A percentile compares a stretch with the other conserved stretches of the same genome.
Conservation (phyloP, 1,140 invertebrate species). For the Drepana arcuata region DNA sequence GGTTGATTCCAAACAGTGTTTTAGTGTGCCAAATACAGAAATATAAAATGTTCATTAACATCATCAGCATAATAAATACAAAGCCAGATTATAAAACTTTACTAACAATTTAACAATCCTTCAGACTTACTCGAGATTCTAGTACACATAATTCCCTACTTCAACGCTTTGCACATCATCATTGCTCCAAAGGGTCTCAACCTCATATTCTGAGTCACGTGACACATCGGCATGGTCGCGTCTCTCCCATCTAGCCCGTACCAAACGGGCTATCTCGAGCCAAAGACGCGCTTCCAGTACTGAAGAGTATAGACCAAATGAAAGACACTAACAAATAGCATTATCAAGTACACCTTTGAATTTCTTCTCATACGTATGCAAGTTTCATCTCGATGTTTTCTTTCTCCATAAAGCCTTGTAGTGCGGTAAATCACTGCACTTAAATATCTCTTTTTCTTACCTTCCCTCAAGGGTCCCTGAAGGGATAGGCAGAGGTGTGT, state of each 20-base stretch:
- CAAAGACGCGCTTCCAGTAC: slow-evolving; percentile 51
- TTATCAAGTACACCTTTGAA: too few relatives aligned
- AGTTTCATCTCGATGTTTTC: too few relatives aligned
- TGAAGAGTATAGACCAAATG: slow-evolving; percentile 12
- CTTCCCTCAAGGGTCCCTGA: too few relatives aligned
- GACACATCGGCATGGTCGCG: slow-evolving; percentile 16
- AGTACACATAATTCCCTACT: slow-evolving; percentile 48
- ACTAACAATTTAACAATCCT: too few relatives aligned
- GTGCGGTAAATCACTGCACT: too few relatives aligned
- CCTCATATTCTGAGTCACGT: slow-evolving; percentile 18
- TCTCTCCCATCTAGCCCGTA: slow-evolving; percentile 36
- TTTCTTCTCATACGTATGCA: too few relatives aligned
- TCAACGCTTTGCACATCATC: slow-evolving; percentile 52
- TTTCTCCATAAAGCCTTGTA: too few relatives aligned
- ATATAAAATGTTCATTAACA: neutral
- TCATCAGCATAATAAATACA: neutral
- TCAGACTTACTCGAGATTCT: too few relatives aligned
- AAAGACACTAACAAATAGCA: too few relatives aligned
- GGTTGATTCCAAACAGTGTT: neutral
- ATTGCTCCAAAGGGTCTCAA: slow-evolving; percentile 46
- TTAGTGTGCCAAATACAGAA: neutral
- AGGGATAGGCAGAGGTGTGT: too few relatives aligned
- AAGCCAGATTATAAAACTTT: neutral
- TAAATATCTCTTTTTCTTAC: too few relatives aligned
- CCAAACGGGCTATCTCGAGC: slow-evolving; percentile 41